Conservation (phyloP, 2,797 vertebrate species). For the Mormyrops attenuatus region DNA sequence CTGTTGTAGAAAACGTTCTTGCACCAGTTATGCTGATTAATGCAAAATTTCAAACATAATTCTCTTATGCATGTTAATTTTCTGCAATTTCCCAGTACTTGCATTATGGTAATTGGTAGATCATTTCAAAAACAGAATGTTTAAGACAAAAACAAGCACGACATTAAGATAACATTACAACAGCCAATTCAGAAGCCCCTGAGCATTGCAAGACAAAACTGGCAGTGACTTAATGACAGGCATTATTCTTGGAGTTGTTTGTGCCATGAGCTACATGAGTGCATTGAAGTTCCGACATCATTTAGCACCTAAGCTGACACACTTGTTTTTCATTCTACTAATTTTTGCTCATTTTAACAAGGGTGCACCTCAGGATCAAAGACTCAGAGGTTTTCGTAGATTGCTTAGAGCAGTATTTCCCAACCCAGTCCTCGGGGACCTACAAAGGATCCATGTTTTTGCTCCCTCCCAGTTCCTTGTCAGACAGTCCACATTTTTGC, state of each 20-base stretch:
- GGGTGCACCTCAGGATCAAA: neutral
- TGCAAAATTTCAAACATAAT: neutral
- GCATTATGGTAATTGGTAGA: neutral
- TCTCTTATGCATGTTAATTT: neutral
- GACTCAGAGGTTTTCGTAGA: neutral
- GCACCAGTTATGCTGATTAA: neutral
- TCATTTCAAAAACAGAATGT: neutral
- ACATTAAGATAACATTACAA: constrained; percentile 7
- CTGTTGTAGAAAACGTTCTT: neutral
- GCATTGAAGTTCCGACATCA: neutral
- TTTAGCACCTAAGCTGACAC: neutral
- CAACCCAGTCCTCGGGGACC: neutral
- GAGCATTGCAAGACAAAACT: neutral
- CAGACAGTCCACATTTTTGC: neutral
- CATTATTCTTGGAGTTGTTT: neutral
- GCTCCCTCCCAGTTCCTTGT: neutral
- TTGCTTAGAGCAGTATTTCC: neutral
- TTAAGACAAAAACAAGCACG: neutral
- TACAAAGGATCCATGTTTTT: neutral
- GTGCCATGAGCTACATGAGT: neutral
- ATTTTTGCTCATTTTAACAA: neutral
- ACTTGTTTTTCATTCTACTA: constrained; percentile 1
- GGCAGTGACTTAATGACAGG: neutral
- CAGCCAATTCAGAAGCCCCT: neutral
- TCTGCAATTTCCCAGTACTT: neutral